A percentile compares a stretch with the other conserved stretches of the same genome.
Evolutionary conservation across 2,888 invertebrate genomes (phyloP).

Genomic region (Tridacna gigas): DNA sequence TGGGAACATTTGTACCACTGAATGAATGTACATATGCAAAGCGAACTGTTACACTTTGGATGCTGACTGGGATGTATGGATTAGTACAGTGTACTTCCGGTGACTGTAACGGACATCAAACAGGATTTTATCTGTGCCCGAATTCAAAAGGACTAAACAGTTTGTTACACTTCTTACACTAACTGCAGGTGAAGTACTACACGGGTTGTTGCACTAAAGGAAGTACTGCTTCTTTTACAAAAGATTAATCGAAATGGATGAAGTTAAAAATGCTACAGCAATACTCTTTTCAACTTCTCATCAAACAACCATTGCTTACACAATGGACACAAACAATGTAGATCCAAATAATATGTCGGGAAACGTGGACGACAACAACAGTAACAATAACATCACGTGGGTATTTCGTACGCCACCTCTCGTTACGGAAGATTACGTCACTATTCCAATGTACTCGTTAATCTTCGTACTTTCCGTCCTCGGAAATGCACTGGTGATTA

Average conservation of each 20-base stretch:
- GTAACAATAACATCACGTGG: background rate
- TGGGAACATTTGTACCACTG: no score
- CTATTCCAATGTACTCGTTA: constrained; percentile 90
- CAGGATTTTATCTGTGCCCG: no score
- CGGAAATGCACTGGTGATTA: constrained; percentile 92
- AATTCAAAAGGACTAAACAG: no score
- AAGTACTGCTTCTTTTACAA: no score
- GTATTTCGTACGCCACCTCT: constrained; percentile 42
- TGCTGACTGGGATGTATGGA: no score
- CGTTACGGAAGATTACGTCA: constrained; percentile 51
- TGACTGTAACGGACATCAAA: no score
- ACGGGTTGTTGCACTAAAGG: no score
- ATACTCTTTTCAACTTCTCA: background rate
- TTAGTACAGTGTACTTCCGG: no score
- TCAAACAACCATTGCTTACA: background rate
- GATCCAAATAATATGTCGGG: background rate
- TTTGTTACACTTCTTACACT: no score
- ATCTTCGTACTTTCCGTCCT: constrained; percentile 92
- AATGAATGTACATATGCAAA: no score
- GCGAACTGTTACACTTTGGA: no score
- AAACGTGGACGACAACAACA: background rate
- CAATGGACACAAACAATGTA: background rate
- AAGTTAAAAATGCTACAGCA: background rate
- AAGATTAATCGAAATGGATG: constrained; percentile 27
- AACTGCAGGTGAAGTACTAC: no score